Conservation (phyloP, 2,797 vertebrate species). For the Siniperca scherzeri region DNA sequence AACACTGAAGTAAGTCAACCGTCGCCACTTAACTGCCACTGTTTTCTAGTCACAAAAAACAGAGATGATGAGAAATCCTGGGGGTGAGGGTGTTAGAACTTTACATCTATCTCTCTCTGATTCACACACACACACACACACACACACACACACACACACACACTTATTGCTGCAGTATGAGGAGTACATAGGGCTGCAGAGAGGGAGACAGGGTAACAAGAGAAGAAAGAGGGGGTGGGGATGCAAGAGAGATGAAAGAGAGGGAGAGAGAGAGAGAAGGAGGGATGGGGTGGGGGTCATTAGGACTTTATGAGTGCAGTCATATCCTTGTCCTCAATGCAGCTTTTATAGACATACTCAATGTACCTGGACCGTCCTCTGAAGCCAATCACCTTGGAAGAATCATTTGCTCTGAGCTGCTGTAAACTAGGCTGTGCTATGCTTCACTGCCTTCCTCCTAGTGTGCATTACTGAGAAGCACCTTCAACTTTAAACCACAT, state of each 20-base stretch:
- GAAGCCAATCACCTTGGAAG: slow-evolving; percentile 74
- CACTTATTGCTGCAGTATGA: slow-evolving; percentile 66
- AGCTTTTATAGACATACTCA: slow-evolving; percentile 68
- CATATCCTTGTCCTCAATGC: slow-evolving; percentile 69
- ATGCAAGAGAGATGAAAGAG: slow-evolving; percentile 23
- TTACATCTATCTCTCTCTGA: slow-evolving; percentile 25
- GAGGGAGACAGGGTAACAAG: slow-evolving; percentile 36
- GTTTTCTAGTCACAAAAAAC: slow-evolving; percentile 15
- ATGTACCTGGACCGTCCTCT: slow-evolving; percentile 60
- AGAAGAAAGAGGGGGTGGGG: slow-evolving; percentile 26
- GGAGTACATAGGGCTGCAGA: slow-evolving; percentile 56
- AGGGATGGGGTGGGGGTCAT: slow-evolving; percentile 55
- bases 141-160: slow-evolving; percentile 12
- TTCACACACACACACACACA: slow-evolving; percentile 1
- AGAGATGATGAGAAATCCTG: slow-evolving; percentile 38
- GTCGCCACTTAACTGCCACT: not conserved
- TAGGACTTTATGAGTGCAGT: slow-evolving; percentile 75
- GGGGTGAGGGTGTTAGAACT: slow-evolving; percentile 17
- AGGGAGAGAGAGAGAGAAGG: slow-evolving; percentile 21
- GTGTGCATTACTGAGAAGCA: slow-evolving; percentile 47
- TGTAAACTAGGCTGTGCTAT: slow-evolving; percentile 72
- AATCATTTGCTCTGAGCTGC: slow-evolving; percentile 61
- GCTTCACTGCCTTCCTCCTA: slow-evolving; percentile 60
- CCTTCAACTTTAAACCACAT: slow-evolving; percentile 37
- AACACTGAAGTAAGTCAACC: not conserved